Conservation (phyloP, 2,888 invertebrate genomes). For the Nycteola revayana region DNA sequence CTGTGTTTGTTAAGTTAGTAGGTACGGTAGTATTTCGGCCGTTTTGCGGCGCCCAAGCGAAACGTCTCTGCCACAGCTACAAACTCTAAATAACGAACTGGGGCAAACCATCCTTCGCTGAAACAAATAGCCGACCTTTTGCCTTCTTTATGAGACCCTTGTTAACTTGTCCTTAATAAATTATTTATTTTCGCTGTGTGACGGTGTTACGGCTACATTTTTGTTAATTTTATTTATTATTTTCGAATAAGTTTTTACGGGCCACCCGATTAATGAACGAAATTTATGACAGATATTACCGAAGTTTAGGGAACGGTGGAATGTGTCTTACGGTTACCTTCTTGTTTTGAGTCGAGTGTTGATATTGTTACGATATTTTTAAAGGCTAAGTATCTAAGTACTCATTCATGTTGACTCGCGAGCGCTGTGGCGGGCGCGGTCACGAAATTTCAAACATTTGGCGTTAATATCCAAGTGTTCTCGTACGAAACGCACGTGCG, state of each 20-base stretch:
- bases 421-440: too few species aligned
- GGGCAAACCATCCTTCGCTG: slow-evolving; percentile 68
- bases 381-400: too few species aligned
- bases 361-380: slow-evolving; percentile 13
- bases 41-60: slow-evolving; percentile 46
- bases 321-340: slow-evolving; percentile 31
- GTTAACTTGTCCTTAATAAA: slow-evolving; percentile 81
- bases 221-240: slow-evolving; percentile 69
- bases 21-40: too few species aligned
- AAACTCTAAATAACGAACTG: slow-evolving; percentile 76
- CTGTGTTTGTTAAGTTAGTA: too few species aligned
- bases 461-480: too few species aligned
- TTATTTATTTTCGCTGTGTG: slow-evolving; percentile 71
- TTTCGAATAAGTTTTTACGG: slow-evolving; percentile 54
- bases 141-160: slow-evolving; percentile 82
- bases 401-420: too few species aligned
- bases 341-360: slow-evolving; percentile 14
- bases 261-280: slow-evolving; percentile 35
- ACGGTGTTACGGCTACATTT: slow-evolving; percentile 53
- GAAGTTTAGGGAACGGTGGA: slow-evolving; percentile 33
- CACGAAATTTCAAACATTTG: too few species aligned
- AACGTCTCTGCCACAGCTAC: slow-evolving; percentile 51
- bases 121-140: slow-evolving; percentile 80
- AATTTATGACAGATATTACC: slow-evolving; percentile 40
- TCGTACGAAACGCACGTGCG: too few species aligned